Evolutionary conservation across 2,797 vertebrate genomes (phyloP), one percentile per base, ranked within the genome.

Genomic region (Lagorchestes hirsutus): DNA sequence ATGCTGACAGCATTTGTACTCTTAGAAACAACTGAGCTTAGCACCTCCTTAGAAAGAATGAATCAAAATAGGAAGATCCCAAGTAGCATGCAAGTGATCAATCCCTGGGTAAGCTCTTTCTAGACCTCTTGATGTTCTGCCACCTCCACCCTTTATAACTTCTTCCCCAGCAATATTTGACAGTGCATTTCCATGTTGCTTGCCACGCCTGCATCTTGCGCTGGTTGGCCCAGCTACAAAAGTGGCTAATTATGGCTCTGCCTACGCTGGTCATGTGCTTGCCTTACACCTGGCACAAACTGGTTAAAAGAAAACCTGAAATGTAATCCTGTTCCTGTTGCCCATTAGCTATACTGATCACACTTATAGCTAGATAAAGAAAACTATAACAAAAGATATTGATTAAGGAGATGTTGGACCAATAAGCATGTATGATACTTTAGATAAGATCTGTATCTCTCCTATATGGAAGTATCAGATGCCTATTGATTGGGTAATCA

Each of bases 341-440:
- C 93, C 97, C 97, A 96, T 98, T 98, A 98, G 97, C 94, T 93
- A 93, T 97, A 98, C 98, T 98, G 98, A 98, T 97, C 92, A 97
- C 97, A 96, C 95, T 96, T 98, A 98, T 97, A 98, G 97, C 97
- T 96, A 96, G 97, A 98, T 98, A 98, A 98, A 98, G 98, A 97
- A 98, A 98, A 98, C 97, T 98, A 98, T 98, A 98, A 98, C 97
- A 98, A 98, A 97, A 97, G 97, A 94, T 98, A 98, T 98, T 98
- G 98, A 98, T 97, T 97, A 96, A 98, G 96, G 97, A 97, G 96
- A 98, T 98, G 97, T 96, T 97, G 97, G 97, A 97, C 98, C 98
- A 98, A 98, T 98, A 98, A 96, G 97, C 98, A 98, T 97, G 98
- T 98, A 98, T 67, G 97, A 98, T 96, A 96, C 95, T 55, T 82